These are phyloP conservation scores for Trinectes maculatus DNA, from an alignment of 2,113 vertebrate genomes.

Conservation along the genomic window DNA sequence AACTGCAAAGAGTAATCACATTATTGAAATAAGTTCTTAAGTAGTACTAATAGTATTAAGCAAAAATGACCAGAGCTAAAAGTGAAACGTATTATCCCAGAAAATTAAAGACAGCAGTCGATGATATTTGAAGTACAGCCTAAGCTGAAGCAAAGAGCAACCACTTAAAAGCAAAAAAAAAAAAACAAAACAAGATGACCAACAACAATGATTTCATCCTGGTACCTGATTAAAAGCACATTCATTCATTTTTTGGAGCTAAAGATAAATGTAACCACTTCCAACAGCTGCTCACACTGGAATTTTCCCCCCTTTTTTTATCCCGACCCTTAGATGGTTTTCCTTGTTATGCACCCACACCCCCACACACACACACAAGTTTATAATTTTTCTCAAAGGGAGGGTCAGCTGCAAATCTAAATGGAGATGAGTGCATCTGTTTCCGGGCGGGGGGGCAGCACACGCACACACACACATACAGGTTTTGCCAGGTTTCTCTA, in stretches of 20 bases:
- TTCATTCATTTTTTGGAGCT: not conserved
- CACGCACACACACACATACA: constrained; percentile 15
- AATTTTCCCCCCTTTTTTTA: constrained; percentile 7
- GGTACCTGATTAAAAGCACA: not conserved
- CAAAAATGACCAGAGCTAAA: too few relatives aligned
- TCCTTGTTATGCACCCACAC: constrained; percentile 64
- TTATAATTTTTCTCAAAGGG: constrained; percentile 66
- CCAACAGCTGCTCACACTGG: not conserved
- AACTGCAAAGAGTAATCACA: too few relatives aligned
- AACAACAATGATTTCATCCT: not conserved
- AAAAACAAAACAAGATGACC: constrained; percentile 41
- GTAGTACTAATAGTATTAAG: too few relatives aligned
- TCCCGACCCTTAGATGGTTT: constrained; percentile 4
- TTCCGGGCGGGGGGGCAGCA: constrained; percentile 74
- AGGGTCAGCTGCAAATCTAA: too few relatives aligned
- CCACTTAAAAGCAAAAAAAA: not conserved
- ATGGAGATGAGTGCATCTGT: constrained; percentile 61
- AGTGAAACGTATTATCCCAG: too few relatives aligned
- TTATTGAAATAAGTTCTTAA: too few relatives aligned
- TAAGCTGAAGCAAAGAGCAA: not conserved
- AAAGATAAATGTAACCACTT: not conserved
- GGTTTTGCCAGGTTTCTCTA: constrained; percentile 72
- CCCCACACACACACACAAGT: too few relatives aligned
- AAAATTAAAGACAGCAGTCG: too few relatives aligned
- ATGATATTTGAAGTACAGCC: too few relatives aligned